Percentiles rank a stretch among this genome's conserved stretches.
phyloP scores from a whole-genome alignment of 2,888 invertebrate species.

The Phortica magna region DNA sequence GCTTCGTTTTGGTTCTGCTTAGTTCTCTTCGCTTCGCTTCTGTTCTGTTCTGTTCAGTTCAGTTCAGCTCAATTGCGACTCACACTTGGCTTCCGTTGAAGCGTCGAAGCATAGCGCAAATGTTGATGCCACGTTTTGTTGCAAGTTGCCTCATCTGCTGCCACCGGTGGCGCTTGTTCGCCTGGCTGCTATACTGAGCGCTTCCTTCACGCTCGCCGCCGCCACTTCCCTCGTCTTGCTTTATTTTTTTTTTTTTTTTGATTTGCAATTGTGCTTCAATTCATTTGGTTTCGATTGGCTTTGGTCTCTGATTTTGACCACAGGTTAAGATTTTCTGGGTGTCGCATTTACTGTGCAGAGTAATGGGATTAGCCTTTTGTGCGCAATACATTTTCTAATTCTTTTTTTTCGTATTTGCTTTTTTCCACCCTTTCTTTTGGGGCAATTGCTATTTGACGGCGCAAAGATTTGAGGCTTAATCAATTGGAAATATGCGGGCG shows the following conservation, averaged over 20 bases:
- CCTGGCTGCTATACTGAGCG: neutral
- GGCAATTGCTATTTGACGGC: conserved; percentile 28
- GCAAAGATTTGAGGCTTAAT: conserved; percentile 50
- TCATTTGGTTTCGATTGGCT: conserved; percentile 24
- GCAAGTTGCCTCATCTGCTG: conserved; percentile 9
- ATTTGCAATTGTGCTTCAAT: conserved; percentile 44
- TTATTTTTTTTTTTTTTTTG: conserved; percentile 54
- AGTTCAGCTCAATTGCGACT: neutral
- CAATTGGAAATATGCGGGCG: conserved; percentile 56
- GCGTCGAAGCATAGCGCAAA: conserved; percentile 55
- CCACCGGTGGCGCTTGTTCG: neutral
- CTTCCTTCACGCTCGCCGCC: neutral
- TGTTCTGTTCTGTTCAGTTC: conserved; percentile 5
- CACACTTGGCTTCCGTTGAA: conserved; percentile 36
- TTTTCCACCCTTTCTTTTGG: conserved; percentile 11
- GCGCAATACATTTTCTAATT: conserved; percentile 8
- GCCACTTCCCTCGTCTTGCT: conserved; percentile 41
- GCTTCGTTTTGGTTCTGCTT: neutral
- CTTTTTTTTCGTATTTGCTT: conserved; percentile 43
- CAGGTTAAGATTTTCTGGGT: conserved; percentile 34
- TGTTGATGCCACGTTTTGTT: neutral
- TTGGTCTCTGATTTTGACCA: conserved; percentile 43
- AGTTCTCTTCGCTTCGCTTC: neutral
- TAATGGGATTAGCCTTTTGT: conserved; percentile 28
- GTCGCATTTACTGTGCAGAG: conserved; percentile 2